Evolutionary conservation across 1,140 invertebrate genomes (phyloP), one percentile per base, ranked within the genome.

Genomic region (Apis dorsata): DNA sequence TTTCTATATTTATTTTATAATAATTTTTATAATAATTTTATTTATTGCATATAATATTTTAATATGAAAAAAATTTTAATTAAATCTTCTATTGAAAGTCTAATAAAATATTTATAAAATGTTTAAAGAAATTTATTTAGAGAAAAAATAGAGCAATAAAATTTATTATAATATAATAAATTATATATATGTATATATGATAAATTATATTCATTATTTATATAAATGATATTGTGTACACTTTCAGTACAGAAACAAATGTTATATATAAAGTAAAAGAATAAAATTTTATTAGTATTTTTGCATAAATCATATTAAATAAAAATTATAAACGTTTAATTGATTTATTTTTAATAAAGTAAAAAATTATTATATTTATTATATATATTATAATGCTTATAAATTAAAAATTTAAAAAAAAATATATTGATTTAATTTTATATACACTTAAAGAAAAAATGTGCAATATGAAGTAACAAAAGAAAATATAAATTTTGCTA

Each of bases 71-170:
- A 69, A 60, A 15, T 53, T 62, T 21, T 12, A 21, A 62, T 21
- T 62, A 51, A 55, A 65, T 12, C 15, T 49, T 63, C 21, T 59
- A 51, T 70, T 51, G 59, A 62, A 75, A 2, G 21, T 68, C 55
- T 34, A 60, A 55, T 28, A 81, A 68, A 69, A 19, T 76, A 51
- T 53, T 59, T 77, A 53, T 63, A 70, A 83, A 78, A 70, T 17
- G 2, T 69, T 28, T 59, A 70, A 2, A 78, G 71, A 55, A 21
- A 19, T 63, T 62, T 53, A 34, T 51, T 28, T 68, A 1, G 21
- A 12, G 19, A 12, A 1, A 75, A 68, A 70, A 24, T 10, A 71
- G 17, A 68, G 57, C 28, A 65, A n/a, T 55, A 59, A 55, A 73
- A 63, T 60, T 13, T 65, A 49, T n/a, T 62, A n/a, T 49, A 15